Conservation (phyloP, 1,140 invertebrate species). For the Carposina sasakii region DNA sequence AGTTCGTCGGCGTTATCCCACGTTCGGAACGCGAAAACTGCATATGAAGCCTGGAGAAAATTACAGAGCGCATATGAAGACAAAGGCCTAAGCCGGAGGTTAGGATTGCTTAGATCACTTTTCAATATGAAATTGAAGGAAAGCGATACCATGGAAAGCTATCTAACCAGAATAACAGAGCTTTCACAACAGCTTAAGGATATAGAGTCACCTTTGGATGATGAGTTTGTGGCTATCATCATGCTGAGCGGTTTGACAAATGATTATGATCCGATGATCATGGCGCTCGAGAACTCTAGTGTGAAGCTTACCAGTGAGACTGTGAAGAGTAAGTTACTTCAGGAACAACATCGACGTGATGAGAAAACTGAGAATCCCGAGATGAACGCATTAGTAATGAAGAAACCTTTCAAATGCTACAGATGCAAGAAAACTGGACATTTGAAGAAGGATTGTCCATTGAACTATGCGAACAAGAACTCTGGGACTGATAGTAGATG, state of each 20-base stretch:
- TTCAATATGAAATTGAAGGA: conserved; percentile 12
- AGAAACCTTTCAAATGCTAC: conserved; percentile 7
- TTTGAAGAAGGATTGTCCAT: conserved; percentile 9
- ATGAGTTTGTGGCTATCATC: background rate
- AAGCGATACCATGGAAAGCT: background rate
- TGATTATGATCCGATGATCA: background rate
- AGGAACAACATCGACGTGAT: conserved; percentile 8
- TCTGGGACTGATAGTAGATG: background rate
- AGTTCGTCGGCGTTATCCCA: background rate
- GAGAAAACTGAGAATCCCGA: background rate
- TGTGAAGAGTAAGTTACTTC: conserved; percentile 19
- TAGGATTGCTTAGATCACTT: conserved; percentile 16
- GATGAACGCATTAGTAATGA: background rate
- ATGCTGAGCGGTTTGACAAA: background rate
- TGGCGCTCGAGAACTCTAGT: background rate
- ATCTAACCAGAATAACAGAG: background rate
- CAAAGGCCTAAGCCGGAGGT: conserved; percentile 17
- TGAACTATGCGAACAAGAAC: background rate
- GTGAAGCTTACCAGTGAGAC: conserved; percentile 15
- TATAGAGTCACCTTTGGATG: conserved; percentile 2
- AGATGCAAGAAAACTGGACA: conserved; percentile 14
- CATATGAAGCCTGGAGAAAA: conserved; percentile 17
- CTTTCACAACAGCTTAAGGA: conserved; percentile 1
- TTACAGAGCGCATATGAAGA: conserved; percentile 22
- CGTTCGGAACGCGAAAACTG: conserved; percentile 10